Evolutionary conservation across 1,140 invertebrate species (phyloP).

Genomic region (Diorhabda sublineata): DNA sequence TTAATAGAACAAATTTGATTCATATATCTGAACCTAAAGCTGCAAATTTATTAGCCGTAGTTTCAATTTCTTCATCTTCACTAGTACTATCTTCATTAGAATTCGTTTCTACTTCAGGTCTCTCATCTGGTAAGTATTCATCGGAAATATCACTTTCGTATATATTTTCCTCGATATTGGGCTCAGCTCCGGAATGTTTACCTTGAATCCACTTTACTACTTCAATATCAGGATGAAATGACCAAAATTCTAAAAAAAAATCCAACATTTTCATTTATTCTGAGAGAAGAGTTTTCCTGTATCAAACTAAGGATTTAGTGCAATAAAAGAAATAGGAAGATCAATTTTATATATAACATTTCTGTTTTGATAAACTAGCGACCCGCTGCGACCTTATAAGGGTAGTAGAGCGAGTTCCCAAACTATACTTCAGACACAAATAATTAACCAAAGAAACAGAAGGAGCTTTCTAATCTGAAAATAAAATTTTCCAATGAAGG

Average conservation of each 20-base stretch:
- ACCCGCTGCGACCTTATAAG: neutral
- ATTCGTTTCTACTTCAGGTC: slow-evolving; percentile 18
- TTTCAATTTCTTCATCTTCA: slow-evolving; percentile 14
- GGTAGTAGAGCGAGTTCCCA: neutral
- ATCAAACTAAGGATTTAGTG: too few species aligned
- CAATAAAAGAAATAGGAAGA: neutral
- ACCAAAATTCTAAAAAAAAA: slow-evolving; percentile 48
- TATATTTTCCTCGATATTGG: neutral
- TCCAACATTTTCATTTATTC: slow-evolving; percentile 26
- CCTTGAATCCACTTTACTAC: slow-evolving; percentile 63
- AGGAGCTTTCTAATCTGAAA: too few species aligned
- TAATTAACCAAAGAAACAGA: neutral
- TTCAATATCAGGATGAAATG: slow-evolving; percentile 55
- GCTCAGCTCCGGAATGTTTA: slow-evolving; percentile 41
- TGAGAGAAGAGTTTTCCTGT: slow-evolving; percentile 4
- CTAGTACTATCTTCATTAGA: slow-evolving; percentile 15
- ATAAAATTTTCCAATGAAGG: too few species aligned
- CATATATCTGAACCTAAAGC: slow-evolving; percentile 24
- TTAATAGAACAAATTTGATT: too few species aligned
- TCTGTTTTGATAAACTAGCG: neutral
- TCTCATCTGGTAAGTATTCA: slow-evolving; percentile 7
- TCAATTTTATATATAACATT: neutral
- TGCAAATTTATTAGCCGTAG: slow-evolving; percentile 38
- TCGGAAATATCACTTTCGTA: slow-evolving; percentile 10
- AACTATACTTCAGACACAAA: neutral